phyloP scores from a whole-genome alignment of 2,113 vertebrate species.

The Kryptolebias marmoratus region DNA sequence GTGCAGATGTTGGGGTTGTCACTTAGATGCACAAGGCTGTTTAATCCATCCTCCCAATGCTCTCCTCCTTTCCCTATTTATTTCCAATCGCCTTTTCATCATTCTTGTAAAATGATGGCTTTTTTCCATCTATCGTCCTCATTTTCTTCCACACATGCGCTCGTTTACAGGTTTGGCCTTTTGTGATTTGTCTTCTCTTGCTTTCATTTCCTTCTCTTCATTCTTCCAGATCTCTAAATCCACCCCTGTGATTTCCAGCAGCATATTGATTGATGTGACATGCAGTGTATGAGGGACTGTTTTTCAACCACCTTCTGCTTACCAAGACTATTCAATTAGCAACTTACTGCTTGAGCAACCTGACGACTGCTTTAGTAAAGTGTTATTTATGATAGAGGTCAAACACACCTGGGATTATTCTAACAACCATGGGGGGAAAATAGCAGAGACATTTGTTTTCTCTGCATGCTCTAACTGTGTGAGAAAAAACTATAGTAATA shows the following conservation, averaged over 20 bases:
- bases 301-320: conserved; percentile 52
- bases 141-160: not conserved
- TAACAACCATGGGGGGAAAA: conserved; percentile 34
- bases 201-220: not conserved
- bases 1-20: conserved; percentile 10
- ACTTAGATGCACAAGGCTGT: conserved; percentile 10
- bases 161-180: conserved; percentile 17
- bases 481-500: conserved; percentile 57
- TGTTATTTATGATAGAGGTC: conserved; percentile 66
- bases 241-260: conserved; percentile 18
- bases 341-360: conserved; percentile 55
- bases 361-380: conserved; percentile 40
- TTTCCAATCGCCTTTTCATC: conserved; percentile 21
- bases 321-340: conserved; percentile 60
- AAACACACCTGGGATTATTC: conserved; percentile 65
- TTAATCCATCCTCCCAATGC: conserved; percentile 27
- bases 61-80: conserved; percentile 8
- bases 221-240: conserved; percentile 7
- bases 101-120: conserved; percentile 1
- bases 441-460: conserved; percentile 53
- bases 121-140: not conserved
- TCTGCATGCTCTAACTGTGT: conserved; percentile 42
- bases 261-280: conserved; percentile 56
- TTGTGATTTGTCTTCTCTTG: conserved; percentile 10
- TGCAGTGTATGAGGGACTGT: conserved; percentile 22